phyloP scores from a whole-genome alignment of 2,888 invertebrate species.

The Nysson spinosus region DNA sequence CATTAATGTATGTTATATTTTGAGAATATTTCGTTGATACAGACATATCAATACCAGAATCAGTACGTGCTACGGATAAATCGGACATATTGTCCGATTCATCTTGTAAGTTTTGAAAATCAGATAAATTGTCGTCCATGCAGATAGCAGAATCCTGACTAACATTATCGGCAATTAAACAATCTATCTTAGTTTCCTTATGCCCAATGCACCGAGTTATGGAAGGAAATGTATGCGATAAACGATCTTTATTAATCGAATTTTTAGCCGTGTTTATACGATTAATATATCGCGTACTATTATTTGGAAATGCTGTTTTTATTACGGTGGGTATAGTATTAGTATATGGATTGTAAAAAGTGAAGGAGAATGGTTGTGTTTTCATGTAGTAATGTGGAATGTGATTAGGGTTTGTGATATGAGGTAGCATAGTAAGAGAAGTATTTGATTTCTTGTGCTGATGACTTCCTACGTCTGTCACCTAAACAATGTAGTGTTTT shows the following conservation, averaged over 20 bases:
- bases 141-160: constrained; percentile 68
- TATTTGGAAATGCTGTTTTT: constrained; percentile 11
- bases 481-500: constrained; percentile 57
- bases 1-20: constrained; percentile 4
- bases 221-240: constrained; percentile 16
- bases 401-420: constrained; percentile 49
- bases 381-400: constrained; percentile 39
- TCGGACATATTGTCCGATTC: constrained; percentile 53
- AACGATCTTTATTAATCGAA: not conserved
- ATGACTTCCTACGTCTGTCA: constrained; percentile 65
- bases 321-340: constrained; percentile 49
- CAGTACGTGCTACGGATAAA: constrained; percentile 45
- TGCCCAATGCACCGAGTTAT: constrained; percentile 2
- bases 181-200: constrained; percentile 15
- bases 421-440: constrained; percentile 53
- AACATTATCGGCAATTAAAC: constrained; percentile 34
- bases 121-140: constrained; percentile 60
- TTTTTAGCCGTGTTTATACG: constrained; percentile 6
- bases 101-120: constrained; percentile 40
- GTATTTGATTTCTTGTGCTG: constrained; percentile 62
- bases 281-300: not conserved
- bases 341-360: constrained; percentile 66
- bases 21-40: constrained; percentile 44
- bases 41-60: constrained; percentile 61
- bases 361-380: constrained; percentile 58